Evolutionary conservation across 2,113 vertebrate species (phyloP).

Genomic region (Abramis brama): DNA sequence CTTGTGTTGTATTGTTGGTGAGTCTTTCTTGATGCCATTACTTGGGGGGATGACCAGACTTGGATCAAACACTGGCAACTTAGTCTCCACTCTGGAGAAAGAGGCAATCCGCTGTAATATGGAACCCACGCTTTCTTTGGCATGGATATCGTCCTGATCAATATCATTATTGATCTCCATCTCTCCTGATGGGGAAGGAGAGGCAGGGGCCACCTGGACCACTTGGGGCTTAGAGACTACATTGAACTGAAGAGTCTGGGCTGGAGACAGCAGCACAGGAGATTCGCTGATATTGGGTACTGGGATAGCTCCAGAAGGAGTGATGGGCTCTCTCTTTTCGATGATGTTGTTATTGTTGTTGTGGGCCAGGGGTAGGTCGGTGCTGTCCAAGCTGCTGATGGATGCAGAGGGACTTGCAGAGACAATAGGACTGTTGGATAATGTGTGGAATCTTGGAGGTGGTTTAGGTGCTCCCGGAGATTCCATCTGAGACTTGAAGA

Average conservation of each 20-base stretch:
- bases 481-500: constrained; percentile 52
- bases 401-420: constrained; percentile 58
- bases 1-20: constrained; percentile 32
- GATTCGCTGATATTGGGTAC: constrained; percentile 57
- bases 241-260: constrained; percentile 65
- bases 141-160: constrained; percentile 44
- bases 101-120: constrained; percentile 75
- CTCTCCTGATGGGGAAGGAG: constrained; percentile 48
- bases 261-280: constrained; percentile 52
- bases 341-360: constrained; percentile 33
- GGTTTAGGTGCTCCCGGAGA: constrained; percentile 36
- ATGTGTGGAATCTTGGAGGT: constrained; percentile 38
- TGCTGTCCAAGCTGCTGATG: constrained; percentile 61
- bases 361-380: constrained; percentile 53
- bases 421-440: constrained; percentile 57
- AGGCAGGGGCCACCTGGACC: constrained; percentile 63
- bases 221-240: constrained; percentile 68
- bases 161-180: neutral
- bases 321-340: constrained; percentile 9
- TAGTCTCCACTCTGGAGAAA: constrained; percentile 63
- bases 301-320: constrained; percentile 52
- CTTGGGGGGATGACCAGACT: constrained; percentile 36
- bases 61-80: constrained; percentile 21
- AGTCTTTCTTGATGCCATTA: constrained; percentile 55
- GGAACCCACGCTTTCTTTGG: constrained; percentile 64